A percentile compares a stretch with the other conserved stretches of the same genome.
Conservation (phyloP, 2,888 invertebrate genomes). For the Plagodis dolabraria region DNA sequence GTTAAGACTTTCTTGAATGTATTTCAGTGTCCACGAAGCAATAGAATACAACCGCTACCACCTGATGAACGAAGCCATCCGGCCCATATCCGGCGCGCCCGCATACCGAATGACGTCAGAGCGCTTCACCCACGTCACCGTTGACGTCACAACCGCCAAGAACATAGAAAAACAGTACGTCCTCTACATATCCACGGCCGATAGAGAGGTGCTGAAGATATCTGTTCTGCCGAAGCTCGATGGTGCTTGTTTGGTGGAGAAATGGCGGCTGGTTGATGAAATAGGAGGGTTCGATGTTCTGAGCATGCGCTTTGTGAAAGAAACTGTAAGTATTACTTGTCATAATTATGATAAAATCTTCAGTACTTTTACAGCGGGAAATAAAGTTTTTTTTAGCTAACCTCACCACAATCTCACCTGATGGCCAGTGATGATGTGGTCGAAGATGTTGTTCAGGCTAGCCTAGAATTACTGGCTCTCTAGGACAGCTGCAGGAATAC, state of each 20-base stretch:
- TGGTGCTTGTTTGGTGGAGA: slow-evolving; percentile 93
- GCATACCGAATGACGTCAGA: slow-evolving; percentile 89
- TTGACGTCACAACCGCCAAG: slow-evolving; percentile 92
- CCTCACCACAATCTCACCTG: too few species aligned
- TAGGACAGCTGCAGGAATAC: too few species aligned
- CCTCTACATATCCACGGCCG: slow-evolving; percentile 91
- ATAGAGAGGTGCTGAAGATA: slow-evolving; percentile 92
- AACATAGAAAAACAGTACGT: slow-evolving; percentile 89
- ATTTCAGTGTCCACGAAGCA: slow-evolving; percentile 72
- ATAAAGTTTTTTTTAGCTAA: too few species aligned
- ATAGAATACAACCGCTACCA: slow-evolving; percentile 91
- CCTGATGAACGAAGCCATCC: slow-evolving; percentile 94
- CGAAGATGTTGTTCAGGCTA: too few species aligned
- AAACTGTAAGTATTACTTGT: slow-evolving; percentile 84
- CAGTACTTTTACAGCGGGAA: too few species aligned
- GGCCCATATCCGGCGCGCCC: slow-evolving; percentile 88
- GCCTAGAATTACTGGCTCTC: too few species aligned
- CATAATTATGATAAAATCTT: too few species aligned
- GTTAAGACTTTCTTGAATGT: slow-evolving; percentile 3
- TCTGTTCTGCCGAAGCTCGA: slow-evolving; percentile 88
- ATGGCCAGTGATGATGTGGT: too few species aligned
- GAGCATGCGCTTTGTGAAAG: slow-evolving; percentile 91
- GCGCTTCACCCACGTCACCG: slow-evolving; percentile 90
- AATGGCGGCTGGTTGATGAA: slow-evolving; percentile 89
- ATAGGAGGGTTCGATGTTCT: slow-evolving; percentile 83